phyloP scores from a whole-genome alignment of 2,797 vertebrate genomes.

The Sylvia borin region DNA sequence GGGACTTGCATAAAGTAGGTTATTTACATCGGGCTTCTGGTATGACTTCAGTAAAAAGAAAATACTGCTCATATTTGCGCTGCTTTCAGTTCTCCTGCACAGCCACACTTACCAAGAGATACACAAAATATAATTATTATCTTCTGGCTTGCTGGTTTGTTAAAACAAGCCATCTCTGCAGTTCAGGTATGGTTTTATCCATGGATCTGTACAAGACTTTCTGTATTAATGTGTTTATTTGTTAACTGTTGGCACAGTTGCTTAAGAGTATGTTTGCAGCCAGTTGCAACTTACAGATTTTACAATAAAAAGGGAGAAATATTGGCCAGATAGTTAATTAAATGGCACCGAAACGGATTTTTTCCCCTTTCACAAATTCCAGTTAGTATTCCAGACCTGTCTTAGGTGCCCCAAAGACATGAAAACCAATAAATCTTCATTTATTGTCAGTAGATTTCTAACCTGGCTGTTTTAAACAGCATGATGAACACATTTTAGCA shows the following conservation, averaged over 20 bases:
- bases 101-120: not conserved
- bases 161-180: not conserved
- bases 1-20: not conserved
- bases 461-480: conserved; percentile 18
- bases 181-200: not conserved
- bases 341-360: not conserved
- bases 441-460: conserved; percentile 42
- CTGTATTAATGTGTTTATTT: conserved; percentile 29
- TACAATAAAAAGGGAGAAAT: conserved; percentile 45
- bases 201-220: not conserved
- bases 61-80: not conserved
- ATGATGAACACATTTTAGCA: conserved; percentile 37
- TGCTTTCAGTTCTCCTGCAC: not conserved
- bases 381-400: conserved; percentile 33
- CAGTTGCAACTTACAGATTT: conserved; percentile 57
- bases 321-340: conserved; percentile 56
- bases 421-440: not conserved
- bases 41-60: not conserved
- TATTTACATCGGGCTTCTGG: not conserved
- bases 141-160: not conserved
- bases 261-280: not conserved
- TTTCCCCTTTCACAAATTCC: not conserved
- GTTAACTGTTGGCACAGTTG: conserved; percentile 34
- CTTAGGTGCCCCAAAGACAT: not conserved
- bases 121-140: not conserved